Base-by-base conservation (phyloP, 2,888 invertebrate genomes). In the Sinopyrophorus schimmeli region DNA sequence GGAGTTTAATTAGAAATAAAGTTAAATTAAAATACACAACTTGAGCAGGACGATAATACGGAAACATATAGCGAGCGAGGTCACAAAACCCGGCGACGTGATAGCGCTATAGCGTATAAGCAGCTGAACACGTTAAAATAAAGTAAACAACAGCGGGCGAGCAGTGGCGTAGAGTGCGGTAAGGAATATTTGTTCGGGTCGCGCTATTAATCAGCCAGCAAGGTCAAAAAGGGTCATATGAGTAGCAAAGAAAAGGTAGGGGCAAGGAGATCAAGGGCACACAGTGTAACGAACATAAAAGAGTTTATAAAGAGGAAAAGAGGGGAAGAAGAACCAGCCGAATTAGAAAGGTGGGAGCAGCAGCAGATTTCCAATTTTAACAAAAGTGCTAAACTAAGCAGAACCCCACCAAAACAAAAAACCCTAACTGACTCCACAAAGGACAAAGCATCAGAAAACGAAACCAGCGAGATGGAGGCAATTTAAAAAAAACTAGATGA, bases 291-390 rank as follows among this genome's bases (percentile, higher is more conserved):
- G 11, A 26, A n/a, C 10, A 12, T n/a, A 26, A 5, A 10, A 26
- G 26, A 26, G 11, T 5, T 10, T 12, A n/a, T 10, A n/a, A 26
- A 26, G 11, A 2, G 26, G n/a, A 26, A 26, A 26, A 10, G 10
- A 11, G 26, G 11, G 2, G 10, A 1, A 10, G 10, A 26, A 26
- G 26, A 26, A 10, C 26, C 26, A 5, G 26, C 3, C 2, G 26
- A 26, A n/a, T 26, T 26, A 10, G 26, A 26, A 12, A 26, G 26
- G 26, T 26, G 26, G n/a, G 26, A 26, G 26, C 3, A 4, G 10
- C 10, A 26, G n/a, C 26, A 4, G 11, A 10, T 26, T 5, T 10
- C 26, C 2, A n/a, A n/a, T n/a, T 9, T 10, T 3, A 2, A 7
- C 7, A 27, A 28, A 28, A 28, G 28, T 5, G 28, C 14, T 14